Percentiles rank a stretch among this genome's conserved stretches.
Conservation (phyloP, 2,113 vertebrate genomes). For the Rhodinocichla rosea region DNA sequence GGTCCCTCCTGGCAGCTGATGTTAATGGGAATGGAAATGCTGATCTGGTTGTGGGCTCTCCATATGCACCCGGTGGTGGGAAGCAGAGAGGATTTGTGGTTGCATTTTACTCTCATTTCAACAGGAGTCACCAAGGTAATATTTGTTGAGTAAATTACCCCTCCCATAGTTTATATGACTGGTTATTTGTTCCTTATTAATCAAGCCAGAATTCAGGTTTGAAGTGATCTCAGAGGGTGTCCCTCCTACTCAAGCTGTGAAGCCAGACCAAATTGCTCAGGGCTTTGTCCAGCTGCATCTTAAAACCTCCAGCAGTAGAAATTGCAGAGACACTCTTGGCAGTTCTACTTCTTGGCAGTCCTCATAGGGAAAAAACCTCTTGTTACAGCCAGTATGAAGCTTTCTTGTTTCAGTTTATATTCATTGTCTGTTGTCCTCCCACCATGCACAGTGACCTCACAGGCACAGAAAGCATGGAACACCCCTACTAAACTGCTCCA, state of each 20-base stretch:
- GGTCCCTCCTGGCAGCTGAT: conserved; percentile 75
- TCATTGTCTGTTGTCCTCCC: background rate
- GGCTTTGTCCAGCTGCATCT: background rate
- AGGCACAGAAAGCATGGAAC: background rate
- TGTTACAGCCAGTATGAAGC: background rate
- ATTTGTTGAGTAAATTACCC: background rate
- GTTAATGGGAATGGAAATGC: conserved; percentile 59
- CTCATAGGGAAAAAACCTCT: background rate
- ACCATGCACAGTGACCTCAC: background rate
- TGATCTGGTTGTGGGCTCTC: conserved; percentile 74
- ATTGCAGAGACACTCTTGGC: background rate
- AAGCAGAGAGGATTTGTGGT: conserved; percentile 75
- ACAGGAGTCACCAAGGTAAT: conserved; percentile 64
- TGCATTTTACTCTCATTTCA: conserved; percentile 65
- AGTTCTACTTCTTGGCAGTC: background rate
- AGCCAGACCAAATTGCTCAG: background rate
- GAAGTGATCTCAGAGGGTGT: background rate
- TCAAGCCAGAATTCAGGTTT: background rate
- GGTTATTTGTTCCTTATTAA: background rate
- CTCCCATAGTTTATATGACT: background rate
- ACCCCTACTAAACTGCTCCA: background rate
- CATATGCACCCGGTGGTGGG: conserved; percentile 73
- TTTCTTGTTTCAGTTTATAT: background rate
- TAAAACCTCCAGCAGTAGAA: background rate
- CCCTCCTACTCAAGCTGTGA: background rate